These are phyloP conservation scores for Upupa epops DNA, from an alignment of 2,113 vertebrate species.

Conservation along the genomic window DNA sequence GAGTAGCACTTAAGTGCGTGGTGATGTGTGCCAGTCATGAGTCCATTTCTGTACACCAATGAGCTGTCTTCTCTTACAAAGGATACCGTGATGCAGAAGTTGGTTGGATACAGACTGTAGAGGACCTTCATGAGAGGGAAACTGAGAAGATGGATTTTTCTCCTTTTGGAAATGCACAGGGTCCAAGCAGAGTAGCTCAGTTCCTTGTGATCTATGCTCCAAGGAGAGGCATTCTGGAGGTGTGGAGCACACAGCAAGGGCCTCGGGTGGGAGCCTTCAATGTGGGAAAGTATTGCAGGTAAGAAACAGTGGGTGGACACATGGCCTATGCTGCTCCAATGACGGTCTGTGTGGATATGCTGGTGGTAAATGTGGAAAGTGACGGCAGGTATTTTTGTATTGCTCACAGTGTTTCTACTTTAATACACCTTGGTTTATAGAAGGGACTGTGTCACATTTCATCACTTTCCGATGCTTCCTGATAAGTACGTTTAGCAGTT, in stretches of 20 bases:
- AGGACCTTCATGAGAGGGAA: constrained; percentile 88
- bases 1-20: neutral
- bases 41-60: neutral
- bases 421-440: neutral
- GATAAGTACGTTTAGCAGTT: neutral
- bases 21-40: neutral
- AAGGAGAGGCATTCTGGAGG: constrained; percentile 92
- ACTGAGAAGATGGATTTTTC: constrained; percentile 74
- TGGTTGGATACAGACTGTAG: constrained; percentile 92
- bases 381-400: neutral
- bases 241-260: constrained; percentile 95
- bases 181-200: constrained; percentile 85
- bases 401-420: neutral
- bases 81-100: constrained; percentile 94
- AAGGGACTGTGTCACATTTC: neutral
- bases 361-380: neutral
- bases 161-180: constrained; percentile 78
- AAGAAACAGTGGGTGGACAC: neutral
- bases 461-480: neutral
- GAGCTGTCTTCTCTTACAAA: constrained; percentile 45
- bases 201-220: constrained; percentile 97
- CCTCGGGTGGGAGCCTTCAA: constrained; percentile 96
- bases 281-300: constrained; percentile 96
- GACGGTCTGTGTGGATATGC: accelerated
- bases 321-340: neutral